Conservation (phyloP, 1,140 invertebrate genomes). For the Aphis craccivora region DNA sequence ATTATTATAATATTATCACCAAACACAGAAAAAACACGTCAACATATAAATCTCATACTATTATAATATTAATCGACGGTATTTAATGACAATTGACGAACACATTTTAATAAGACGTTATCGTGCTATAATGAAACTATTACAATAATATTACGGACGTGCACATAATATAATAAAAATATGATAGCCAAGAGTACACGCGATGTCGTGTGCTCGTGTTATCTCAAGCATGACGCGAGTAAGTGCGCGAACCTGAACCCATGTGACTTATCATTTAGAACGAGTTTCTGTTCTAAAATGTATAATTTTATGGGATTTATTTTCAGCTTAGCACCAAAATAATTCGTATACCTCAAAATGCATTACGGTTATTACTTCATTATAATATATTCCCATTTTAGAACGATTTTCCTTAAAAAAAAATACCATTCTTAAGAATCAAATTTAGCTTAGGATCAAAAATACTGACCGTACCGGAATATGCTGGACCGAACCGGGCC, state of each 20-base stretch:
- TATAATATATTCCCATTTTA: too few species aligned
- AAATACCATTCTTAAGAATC: too few species aligned
- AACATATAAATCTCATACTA: not conserved
- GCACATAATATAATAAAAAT: not conserved
- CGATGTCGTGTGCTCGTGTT: not conserved
- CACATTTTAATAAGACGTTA: not conserved
- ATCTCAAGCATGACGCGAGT: not conserved
- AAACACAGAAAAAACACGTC: not conserved
- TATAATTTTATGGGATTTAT: too few species aligned
- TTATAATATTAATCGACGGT: not conserved
- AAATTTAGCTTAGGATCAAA: too few species aligned
- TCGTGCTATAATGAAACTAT: not conserved
- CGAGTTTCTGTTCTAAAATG: too few species aligned
- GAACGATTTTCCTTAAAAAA: too few species aligned
- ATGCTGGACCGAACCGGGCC: too few species aligned
- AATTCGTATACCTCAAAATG: too few species aligned
- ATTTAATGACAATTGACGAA: not conserved
- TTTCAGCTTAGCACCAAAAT: too few species aligned
- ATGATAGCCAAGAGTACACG: not conserved
- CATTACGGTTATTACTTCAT: too few species aligned
- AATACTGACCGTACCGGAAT: too few species aligned
- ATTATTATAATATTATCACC: not conserved
- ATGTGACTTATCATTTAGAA: too few species aligned
- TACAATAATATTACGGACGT: not conserved
- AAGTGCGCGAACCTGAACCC: not conserved